Evolutionary conservation across 1,140 invertebrate species (phyloP), one percentile per base, ranked within the genome.

Genomic region (Drosophila rufa): DNA sequence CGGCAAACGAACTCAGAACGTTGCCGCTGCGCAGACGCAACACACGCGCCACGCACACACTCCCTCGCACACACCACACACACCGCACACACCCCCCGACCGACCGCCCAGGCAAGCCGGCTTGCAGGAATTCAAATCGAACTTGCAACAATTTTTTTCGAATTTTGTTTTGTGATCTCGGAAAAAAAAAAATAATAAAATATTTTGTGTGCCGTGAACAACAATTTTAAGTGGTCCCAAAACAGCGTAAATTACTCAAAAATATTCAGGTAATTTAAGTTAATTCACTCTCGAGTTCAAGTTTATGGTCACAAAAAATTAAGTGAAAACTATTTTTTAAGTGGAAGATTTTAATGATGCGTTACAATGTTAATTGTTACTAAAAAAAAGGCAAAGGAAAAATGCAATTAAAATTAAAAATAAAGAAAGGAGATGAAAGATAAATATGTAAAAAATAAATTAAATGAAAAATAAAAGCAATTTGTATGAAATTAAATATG

Each of bases 1-100:
- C 81, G 75, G 56, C 81, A 82, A 73, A 67, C 86, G 86, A 82
- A 82, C 68, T 91, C 86, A 90, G 86, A 90, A 91, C 86, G 73
- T 75, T 82, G 76, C 73, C 67, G 48, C 70, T 91, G 86, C 86
- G 82, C 86, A 86, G 77, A 77, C 86, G 86, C 86, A 81, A 82
- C 90, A 79, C 86, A 91, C 86, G 82, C 85, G 85, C 69, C 80
- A 48, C 51, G 27, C 27, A 51, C 7, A 58, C 43, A 74, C 68
- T 58, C 53, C 62, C 71, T 12, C 48, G 25, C 64, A 60, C 38
- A 38, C 47, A 48, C 43, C 64, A 60, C 38, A 38, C 47, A 47
- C 43, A 47, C 7, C 45, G 33, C 65, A 38, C 40, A 40, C 64
- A 40, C 62, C 38, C 62, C 0, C 17, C 4, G 4, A 38, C 11